Conservation (phyloP, 2,797 vertebrate genomes). For the Chelmon rostratus region DNA sequence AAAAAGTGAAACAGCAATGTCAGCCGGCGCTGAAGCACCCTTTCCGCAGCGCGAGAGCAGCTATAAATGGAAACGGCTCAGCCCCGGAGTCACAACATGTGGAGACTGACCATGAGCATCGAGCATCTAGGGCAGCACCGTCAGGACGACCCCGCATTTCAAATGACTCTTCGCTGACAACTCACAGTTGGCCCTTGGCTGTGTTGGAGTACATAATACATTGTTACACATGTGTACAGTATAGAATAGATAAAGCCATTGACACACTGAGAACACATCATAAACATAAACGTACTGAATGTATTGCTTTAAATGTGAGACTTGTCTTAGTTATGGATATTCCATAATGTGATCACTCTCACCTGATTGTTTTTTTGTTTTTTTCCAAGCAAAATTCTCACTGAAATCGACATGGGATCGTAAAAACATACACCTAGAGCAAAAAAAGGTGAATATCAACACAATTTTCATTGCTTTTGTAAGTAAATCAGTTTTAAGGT, state of each 20-base stretch:
- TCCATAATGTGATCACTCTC: conserved; percentile 60
- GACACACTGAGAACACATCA: conserved; percentile 68
- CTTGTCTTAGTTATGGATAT: conserved; percentile 48
- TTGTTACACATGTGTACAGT: conserved; percentile 66
- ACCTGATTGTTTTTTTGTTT: conserved; percentile 73
- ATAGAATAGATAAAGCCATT: conserved; percentile 76
- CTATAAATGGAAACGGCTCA: conserved; percentile 63
- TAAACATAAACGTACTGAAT: conserved; percentile 73
- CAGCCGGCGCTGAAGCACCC: conserved; percentile 57
- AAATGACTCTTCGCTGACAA: conserved; percentile 54
- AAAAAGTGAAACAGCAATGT: conserved; percentile 61
- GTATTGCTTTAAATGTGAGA: conserved; percentile 83
- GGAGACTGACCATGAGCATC: conserved; percentile 58
- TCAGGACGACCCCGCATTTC: conserved; percentile 45
- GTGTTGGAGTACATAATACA: conserved; percentile 60
- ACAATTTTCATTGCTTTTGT: conserved; percentile 78
- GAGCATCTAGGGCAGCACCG: conserved; percentile 60
- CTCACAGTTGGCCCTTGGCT: conserved; percentile 62
- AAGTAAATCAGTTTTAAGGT: conserved; percentile 82
- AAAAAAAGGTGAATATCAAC: conserved; percentile 59
- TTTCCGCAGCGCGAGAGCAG: conserved; percentile 32
- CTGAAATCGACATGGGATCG: conserved; percentile 58
- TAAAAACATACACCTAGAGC: conserved; percentile 62
- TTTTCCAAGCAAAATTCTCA: conserved; percentile 37
- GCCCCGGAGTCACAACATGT: conserved; percentile 58